Conservation (phyloP, 2,888 invertebrate species). For the Dioctria linearis region DNA sequence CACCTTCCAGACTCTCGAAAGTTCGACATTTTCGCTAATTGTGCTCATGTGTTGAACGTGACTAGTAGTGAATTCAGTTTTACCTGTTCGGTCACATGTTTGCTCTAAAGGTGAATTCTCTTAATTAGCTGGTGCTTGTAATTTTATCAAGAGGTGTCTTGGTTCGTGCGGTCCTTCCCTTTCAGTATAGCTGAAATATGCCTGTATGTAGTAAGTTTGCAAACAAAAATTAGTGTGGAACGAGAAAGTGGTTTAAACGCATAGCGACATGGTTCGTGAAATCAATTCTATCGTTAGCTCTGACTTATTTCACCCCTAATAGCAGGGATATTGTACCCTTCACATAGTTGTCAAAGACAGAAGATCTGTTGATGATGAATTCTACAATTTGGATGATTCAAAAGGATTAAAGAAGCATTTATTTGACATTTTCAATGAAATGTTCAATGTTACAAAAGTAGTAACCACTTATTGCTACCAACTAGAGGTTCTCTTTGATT, state of each 20-base stretch:
- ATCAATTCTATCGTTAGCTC: conserved; percentile 1
- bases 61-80: conserved; percentile 14
- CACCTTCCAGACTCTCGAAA: conserved; percentile 19
- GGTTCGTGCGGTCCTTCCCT: background rate
- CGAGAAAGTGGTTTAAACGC: background rate
- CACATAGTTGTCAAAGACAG: conserved; percentile 26
- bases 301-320: conserved; percentile 31
- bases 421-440: too few species aligned
- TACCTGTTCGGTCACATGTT: conserved; percentile 38
- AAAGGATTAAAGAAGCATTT: too few species aligned
- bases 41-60: conserved; percentile 43
- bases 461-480: too few species aligned
- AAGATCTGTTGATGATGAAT: conserved; percentile 30
- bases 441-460: too few species aligned
- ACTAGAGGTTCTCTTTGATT: too few species aligned
- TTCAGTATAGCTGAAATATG: background rate
- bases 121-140: conserved; percentile 44
- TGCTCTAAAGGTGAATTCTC: conserved; percentile 39
- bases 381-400: background rate
- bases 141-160: conserved; percentile 28
- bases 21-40: conserved; percentile 44
- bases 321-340: conserved; percentile 1
- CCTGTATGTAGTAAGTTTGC: background rate
- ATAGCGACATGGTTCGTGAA: conserved; percentile 11
- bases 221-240: conserved; percentile 12